Evolutionary conservation across 2,797 vertebrate species (phyloP), one percentile per base, ranked within the genome.

Genomic region (Lepus oiostolus): DNA sequence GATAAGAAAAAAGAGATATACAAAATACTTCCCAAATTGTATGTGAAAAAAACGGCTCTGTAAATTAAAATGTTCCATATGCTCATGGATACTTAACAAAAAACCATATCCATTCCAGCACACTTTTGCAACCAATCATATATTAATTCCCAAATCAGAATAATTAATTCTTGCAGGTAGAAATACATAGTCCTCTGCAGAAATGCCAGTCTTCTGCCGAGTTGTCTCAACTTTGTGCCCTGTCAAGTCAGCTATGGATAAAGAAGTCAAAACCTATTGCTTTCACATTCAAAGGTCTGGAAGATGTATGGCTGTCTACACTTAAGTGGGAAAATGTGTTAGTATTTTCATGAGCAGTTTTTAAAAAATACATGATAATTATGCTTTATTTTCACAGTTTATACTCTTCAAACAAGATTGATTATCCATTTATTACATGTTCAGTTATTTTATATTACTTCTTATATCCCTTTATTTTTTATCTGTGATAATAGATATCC

Each of bases 361-460:
- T 58, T 38, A 30, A 14, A 14, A 26, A 85, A 85, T 28, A 19
- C 35, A 47, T 22, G 2, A 4, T 84, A 84, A 71, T 79, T 84
- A 38, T 75, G 13, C 26, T 84, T 89, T 90, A 88, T 95, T 87
- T 91, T 79, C 88, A 35, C 14, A n/a, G 10, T 76, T 81, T 62
- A 50, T 13, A 52, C 91, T 82, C 93, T 90, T 84, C 35, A 88
- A 67, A 88, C 12, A 89, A 87, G 65, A 63, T 77, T 52, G 62
- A 63, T 70, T 75, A 83, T 60, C 81, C 67, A 38, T 76, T 85
- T 89, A 52, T 79, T 91, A n/a, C 67, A 14, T 38, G 21, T 63
- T 85, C 21, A 32, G 63, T 85, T 91, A 58, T 82, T 58, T 83
- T 88, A 42, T 92, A 28, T 85, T 90, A 85, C 75, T 96, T 81